Conservation (phyloP, 1,140 invertebrate species). For the Leptopilina boulardi region DNA sequence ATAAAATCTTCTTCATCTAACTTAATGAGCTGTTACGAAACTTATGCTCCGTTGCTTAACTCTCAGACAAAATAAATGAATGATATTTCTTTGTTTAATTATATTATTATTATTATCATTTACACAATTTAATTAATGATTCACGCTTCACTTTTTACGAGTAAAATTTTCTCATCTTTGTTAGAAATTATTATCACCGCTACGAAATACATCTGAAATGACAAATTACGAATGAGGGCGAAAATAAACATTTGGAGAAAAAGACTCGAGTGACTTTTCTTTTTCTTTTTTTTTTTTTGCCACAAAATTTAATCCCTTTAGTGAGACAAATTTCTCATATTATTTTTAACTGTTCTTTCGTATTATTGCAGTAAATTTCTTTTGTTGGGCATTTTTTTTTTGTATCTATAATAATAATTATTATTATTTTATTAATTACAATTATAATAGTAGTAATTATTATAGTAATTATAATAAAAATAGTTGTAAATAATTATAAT, state of each 20-base stretch:
- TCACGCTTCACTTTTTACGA: neutral
- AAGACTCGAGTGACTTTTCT: neutral
- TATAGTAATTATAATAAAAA: no score
- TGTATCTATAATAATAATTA: no score
- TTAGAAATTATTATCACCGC: neutral
- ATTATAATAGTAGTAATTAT: no score
- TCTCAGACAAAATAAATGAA: neutral
- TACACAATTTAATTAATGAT: neutral
- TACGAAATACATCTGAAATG: neutral
- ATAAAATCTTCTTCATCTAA: neutral
- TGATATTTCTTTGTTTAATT: neutral
- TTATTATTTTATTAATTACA: no score
- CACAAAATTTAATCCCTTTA: neutral
- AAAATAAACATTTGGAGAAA: neutral
- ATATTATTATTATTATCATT: constrained; percentile 1
- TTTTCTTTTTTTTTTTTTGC: no score
- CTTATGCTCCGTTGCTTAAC: neutral
- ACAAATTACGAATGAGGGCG: neutral
- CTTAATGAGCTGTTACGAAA: neutral
- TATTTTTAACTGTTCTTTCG: neutral
- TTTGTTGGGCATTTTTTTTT: no score
- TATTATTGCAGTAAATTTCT: no score
- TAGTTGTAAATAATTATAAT: no score
- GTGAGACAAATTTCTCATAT: neutral
- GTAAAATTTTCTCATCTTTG: neutral